Percentiles rank a stretch among this genome's conserved stretches.
phyloP scores from a whole-genome alignment of 2,888 invertebrate genomes.

The Pammene fasciana region DNA sequence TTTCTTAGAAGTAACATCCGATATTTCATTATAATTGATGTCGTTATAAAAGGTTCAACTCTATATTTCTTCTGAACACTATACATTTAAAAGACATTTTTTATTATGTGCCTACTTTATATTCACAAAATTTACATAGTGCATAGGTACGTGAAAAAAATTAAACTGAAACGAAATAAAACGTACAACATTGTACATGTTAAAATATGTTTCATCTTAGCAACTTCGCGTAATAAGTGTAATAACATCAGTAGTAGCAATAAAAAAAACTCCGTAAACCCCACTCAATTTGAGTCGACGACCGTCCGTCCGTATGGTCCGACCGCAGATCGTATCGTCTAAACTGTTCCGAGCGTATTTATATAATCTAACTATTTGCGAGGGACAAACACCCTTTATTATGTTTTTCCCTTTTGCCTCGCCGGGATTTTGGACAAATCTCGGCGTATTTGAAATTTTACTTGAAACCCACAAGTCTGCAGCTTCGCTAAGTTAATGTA shows the following conservation, averaged over 20 bases:
- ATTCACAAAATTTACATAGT: too few relatives aligned
- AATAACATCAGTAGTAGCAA: slow-evolving; percentile 52
- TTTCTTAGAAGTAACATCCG: too few relatives aligned
- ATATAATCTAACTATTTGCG: slow-evolving; percentile 82
- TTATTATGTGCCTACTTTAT: too few relatives aligned
- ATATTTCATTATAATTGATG: too few relatives aligned
- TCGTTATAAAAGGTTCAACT: too few relatives aligned
- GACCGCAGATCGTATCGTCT: slow-evolving; percentile 75
- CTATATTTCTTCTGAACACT: too few relatives aligned
- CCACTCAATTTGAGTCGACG: slow-evolving; percentile 71
- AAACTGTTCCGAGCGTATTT: slow-evolving; percentile 78
- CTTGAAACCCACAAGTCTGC: slow-evolving; percentile 12
- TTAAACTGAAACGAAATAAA: too few relatives aligned
- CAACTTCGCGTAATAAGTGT: slow-evolving; percentile 46
- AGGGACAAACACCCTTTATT: slow-evolving; percentile 77
- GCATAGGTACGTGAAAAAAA: too few relatives aligned
- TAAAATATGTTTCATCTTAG: slow-evolving; percentile 46
- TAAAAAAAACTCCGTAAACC: slow-evolving; percentile 72
- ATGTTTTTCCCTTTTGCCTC: slow-evolving; percentile 57
- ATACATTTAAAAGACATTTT: too few relatives aligned
- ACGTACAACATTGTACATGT: neutral
- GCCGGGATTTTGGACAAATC: slow-evolving; percentile 46
- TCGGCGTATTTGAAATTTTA: slow-evolving; percentile 39
- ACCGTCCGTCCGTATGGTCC: slow-evolving; percentile 48
- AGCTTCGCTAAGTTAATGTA: neutral